These are phyloP conservation scores for Muntiacus muntjak DNA, from an alignment of 2,113 vertebrate genomes.

Conservation along the genomic window DNA sequence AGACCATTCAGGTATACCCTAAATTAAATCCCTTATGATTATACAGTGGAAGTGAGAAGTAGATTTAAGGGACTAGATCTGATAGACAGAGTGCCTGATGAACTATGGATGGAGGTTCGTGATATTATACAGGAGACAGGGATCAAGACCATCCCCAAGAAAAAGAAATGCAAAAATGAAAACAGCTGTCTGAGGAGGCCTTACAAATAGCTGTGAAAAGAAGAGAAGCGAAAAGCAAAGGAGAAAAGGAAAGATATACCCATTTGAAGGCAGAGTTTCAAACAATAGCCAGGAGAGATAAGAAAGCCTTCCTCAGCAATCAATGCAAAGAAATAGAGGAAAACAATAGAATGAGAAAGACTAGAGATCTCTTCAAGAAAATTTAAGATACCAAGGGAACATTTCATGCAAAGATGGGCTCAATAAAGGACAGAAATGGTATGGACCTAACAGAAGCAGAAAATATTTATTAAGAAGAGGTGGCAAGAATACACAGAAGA, in stretches of 20 bases:
- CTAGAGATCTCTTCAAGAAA: background rate
- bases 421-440: background rate
- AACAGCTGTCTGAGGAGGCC: background rate
- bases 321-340: background rate
- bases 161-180: background rate
- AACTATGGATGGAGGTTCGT: background rate
- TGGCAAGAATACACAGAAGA: background rate
- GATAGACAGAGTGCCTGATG: background rate
- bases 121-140: background rate
- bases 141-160: background rate
- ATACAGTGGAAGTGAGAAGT: too few species aligned
- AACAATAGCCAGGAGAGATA: background rate
- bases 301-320: background rate
- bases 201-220: background rate
- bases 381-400: background rate
- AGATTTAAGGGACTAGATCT: too few species aligned
- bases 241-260: background rate
- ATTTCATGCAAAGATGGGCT: background rate
- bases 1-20: background rate
- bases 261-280: background rate
- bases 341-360: background rate
- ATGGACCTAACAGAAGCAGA: background rate
- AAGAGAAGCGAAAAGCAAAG: background rate
- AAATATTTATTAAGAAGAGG: background rate
- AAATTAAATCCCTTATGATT: too few species aligned